These are phyloP conservation scores for Cheiracanthium punctorium DNA, from an alignment of 2,888 invertebrate species.

Conservation along the genomic window DNA sequence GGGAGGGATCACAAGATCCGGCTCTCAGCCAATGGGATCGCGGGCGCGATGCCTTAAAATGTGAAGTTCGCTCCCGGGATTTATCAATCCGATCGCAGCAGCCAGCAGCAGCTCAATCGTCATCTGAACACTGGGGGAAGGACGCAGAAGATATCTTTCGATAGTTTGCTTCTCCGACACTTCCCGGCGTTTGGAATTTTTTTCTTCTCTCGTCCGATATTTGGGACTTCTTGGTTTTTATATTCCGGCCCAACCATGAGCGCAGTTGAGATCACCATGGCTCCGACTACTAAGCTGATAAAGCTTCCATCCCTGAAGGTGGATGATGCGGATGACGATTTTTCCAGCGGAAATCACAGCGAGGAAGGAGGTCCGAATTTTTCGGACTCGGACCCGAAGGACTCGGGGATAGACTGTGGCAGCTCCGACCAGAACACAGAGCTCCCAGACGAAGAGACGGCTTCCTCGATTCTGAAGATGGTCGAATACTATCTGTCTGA, in stretches of 20 bases:
- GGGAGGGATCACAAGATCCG: constrained; percentile 26
- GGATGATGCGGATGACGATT: constrained; percentile 35
- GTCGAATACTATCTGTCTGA: constrained; percentile 98
- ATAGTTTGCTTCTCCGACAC: constrained; percentile 62
- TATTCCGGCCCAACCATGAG: background rate
- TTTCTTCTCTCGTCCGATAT: constrained; percentile 10
- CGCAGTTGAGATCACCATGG: background rate
- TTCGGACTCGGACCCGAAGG: constrained; percentile 64
- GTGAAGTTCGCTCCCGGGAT: background rate
- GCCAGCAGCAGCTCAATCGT: constrained; percentile 45
- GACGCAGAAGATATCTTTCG: constrained; percentile 53
- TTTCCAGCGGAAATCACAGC: constrained; percentile 49
- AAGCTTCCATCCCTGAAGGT: background rate
- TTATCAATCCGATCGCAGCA: constrained; percentile 49
- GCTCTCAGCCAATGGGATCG: constrained; percentile 44
- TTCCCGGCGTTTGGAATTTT: constrained; percentile 34
- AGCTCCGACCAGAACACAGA: constrained; percentile 71
- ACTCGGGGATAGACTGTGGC: constrained; percentile 69
- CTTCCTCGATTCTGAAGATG: constrained; percentile 87
- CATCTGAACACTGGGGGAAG: constrained; percentile 34
- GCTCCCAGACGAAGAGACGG: constrained; percentile 84
- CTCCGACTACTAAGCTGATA: background rate
- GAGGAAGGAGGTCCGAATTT: constrained; percentile 40
- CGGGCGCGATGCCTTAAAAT: constrained; percentile 34
- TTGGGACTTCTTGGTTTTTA: background rate